Evolutionary conservation across 30 jellyfish, hydroid and myxozoan genomes (phyloP).

Genomic region (Hydractinia symbiolongicarpus): DNA sequence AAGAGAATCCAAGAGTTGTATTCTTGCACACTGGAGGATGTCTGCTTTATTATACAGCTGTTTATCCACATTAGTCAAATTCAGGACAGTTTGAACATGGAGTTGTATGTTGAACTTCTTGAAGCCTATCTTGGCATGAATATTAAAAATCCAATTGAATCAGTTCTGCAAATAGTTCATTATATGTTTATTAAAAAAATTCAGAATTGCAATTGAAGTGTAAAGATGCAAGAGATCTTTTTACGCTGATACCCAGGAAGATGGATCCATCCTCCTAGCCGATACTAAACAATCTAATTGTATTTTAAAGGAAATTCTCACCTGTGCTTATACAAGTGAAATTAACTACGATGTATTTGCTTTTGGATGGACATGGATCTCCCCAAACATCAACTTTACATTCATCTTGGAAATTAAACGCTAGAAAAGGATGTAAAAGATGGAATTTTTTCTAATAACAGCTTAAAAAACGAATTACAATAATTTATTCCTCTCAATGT

Average conservation of each 20-base stretch:
- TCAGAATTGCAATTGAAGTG: no score
- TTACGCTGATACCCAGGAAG: background rate
- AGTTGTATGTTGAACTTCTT: no score
- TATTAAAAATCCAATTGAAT: no score
- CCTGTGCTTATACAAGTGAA: background rate
- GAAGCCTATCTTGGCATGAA: no score
- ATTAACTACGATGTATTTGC: background rate
- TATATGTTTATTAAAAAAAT: no score
- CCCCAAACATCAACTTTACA: slow-evolving; percentile 1
- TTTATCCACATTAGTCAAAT: no score
- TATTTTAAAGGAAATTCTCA: background rate
- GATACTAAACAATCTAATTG: no score
- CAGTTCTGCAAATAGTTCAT: no score
- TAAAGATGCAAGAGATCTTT: background rate
- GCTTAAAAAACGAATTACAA: background rate
- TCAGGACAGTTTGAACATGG: no score
- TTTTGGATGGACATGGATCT: slow-evolving; percentile 9
- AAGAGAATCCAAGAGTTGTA: no score
- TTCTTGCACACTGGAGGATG: no score
- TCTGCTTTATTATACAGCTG: no score
- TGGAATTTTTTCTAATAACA: background rate
- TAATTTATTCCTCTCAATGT: background rate
- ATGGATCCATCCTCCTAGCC: background rate
- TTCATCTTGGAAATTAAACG: background rate
- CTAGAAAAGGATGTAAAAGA: background rate